Base-by-base conservation (phyloP, 2,797 vertebrate species). In the Mormyrus hasselquistii region DNA sequence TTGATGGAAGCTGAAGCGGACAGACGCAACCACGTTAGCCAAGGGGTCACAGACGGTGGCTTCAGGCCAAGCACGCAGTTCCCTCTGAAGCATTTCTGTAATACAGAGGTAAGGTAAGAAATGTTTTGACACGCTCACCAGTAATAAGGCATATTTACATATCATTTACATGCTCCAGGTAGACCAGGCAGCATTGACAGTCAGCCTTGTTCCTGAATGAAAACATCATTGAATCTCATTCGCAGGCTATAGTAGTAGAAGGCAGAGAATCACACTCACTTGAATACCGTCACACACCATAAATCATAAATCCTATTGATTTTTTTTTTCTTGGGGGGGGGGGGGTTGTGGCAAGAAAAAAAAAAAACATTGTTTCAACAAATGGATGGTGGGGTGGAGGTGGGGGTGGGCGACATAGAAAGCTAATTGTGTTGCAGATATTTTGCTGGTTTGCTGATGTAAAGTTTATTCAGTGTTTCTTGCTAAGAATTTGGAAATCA, bases 281-380 rank as follows among this genome's bases (percentile, higher is more conserved):
- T 57, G 50, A 52, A 82, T 53, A 89, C 53, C 47, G 4, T 44
- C n/a, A 65, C 88, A 85, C n/a, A 59, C 16, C 19, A 62, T 62
- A 62, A 87, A 73, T 88, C 79, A 89, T 59, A 89, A 79, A 44
- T 41, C 65, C 53, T 44, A 87, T 87, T 44, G 38, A 69, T 87
- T 69, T 87, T 62, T 49, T 87, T 41, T 87, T 29, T 50, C 19
- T 9, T 22, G 1, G 29, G 12, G 34, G 16, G 41, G 34, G 16
- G 19, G 38, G 4, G 19, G 50, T 34, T 34, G 50, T 49, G 10
- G 22, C 19, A 34, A 22, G 19, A 38, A 86, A 52, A 53, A 84
- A 84, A 29, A 53, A 52, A 86, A 29, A 0, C 16, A 50, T 50
- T 50, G 85, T 86, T 86, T 41, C 14, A 38, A 57, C 52, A 57